Conservation (phyloP, 1,140 invertebrate species). For the Macrobrachium rosenbergii region DNA sequence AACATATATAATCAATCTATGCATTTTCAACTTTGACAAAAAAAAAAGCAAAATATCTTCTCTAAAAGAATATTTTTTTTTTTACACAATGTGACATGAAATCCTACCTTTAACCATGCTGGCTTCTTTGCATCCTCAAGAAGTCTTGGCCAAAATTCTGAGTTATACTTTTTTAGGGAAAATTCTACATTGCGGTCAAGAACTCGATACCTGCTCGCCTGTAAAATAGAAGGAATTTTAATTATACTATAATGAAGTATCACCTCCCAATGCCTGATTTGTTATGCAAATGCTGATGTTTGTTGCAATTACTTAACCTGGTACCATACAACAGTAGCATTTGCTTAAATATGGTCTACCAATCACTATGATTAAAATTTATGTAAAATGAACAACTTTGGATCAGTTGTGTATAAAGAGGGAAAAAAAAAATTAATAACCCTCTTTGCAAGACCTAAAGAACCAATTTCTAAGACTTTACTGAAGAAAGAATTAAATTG, state of each 20-base stretch:
- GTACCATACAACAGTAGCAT: no score
- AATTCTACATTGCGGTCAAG: slow-evolving; percentile 85
- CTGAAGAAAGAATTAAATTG: no score
- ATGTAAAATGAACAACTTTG: not conserved
- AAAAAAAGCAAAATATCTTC: not conserved
- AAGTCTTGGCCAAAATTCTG: slow-evolving; percentile 86
- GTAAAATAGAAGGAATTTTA: slow-evolving; percentile 8
- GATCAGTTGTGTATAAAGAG: not conserved
- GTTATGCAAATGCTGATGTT: not conserved
- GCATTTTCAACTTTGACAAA: slow-evolving; percentile 1
- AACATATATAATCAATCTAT: slow-evolving; percentile 17
- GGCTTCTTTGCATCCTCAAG: slow-evolving; percentile 84
- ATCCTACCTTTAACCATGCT: slow-evolving; percentile 82
- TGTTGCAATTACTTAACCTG: not conserved
- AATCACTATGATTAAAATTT: no score
- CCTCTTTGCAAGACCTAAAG: no score
- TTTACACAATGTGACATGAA: not conserved
- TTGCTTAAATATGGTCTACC: no score
- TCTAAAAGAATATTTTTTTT: not conserved
- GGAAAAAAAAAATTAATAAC: not conserved
- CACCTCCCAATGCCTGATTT: not conserved
- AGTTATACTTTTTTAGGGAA: slow-evolving; percentile 78
- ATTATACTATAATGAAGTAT: not conserved
- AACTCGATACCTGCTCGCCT: slow-evolving; percentile 75
- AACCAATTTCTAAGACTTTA: no score